Conservation (phyloP, 2,113 vertebrate species). For the Serilophus lunatus region DNA sequence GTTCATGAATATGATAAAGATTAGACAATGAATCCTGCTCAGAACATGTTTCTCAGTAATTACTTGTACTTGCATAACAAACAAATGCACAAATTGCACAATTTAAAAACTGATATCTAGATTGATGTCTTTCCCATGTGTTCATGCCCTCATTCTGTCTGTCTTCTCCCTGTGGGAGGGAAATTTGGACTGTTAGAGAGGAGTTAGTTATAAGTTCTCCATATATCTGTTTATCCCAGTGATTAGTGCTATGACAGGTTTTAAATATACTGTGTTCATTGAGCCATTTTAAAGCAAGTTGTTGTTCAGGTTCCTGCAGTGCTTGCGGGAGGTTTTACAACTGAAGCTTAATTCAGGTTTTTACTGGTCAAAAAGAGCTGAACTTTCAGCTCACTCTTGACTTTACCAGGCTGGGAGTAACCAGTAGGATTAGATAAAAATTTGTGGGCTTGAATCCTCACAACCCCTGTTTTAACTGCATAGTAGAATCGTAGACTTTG, state of each 20-base stretch:
- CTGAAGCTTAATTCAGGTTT: background rate
- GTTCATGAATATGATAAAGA: background rate
- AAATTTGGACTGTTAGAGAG: background rate
- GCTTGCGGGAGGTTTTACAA: conserved; percentile 26
- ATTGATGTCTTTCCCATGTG: background rate
- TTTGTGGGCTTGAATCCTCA: background rate
- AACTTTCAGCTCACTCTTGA: background rate
- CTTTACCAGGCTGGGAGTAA: background rate
- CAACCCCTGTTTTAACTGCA: background rate
- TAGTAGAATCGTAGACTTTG: background rate
- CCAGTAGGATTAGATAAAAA: background rate
- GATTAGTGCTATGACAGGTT: background rate
- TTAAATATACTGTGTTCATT: background rate
- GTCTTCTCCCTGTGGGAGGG: background rate
- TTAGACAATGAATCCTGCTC: background rate
- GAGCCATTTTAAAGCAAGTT: conserved; percentile 9
- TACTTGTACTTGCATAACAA: background rate
- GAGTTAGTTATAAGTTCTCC: background rate
- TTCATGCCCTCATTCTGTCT: background rate
- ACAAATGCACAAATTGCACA: background rate
- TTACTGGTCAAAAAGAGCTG: background rate
- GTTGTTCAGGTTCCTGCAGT: conserved; percentile 10
- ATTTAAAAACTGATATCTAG: background rate
- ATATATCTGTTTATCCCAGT: background rate
- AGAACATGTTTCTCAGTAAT: background rate